phyloP scores from a whole-genome alignment of 2,113 vertebrate genomes.

The Anguilla rostrata region DNA sequence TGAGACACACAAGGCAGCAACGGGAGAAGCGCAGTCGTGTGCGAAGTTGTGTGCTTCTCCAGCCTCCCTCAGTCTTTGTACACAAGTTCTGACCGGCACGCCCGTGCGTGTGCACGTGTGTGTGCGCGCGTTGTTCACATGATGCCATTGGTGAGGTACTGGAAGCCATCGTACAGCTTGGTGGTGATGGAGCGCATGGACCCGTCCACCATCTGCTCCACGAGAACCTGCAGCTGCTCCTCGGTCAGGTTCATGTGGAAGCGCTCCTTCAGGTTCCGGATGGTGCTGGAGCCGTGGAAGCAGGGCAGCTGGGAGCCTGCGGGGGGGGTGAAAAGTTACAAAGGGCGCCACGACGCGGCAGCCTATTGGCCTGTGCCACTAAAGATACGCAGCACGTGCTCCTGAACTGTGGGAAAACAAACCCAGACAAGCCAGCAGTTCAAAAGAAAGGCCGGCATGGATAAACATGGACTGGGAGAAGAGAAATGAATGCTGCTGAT shows the following conservation, averaged over 20 bases:
- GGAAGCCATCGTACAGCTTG: constrained; percentile 94
- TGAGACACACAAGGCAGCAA: background rate
- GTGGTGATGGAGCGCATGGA: constrained; percentile 92
- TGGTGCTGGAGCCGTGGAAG: constrained; percentile 92
- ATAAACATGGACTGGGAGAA: background rate
- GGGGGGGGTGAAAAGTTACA: background rate
- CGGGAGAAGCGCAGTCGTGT: background rate
- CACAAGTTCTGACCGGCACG: background rate
- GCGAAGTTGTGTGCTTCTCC: background rate
- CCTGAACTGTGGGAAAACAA: background rate
- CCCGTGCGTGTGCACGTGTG: background rate
- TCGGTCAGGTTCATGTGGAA: constrained; percentile 98
- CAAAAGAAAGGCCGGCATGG: too few species aligned
- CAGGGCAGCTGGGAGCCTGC: constrained; percentile 90
- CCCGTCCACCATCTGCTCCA: constrained; percentile 91
- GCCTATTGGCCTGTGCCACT: background rate
- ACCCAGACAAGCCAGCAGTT: background rate
- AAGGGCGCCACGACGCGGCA: too few species aligned
- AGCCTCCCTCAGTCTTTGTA: constrained; percentile 6
- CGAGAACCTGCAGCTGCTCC: constrained; percentile 89
- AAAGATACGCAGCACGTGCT: background rate
- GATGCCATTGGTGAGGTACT: constrained; percentile 98
- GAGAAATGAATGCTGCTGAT: background rate
- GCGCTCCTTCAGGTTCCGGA: constrained; percentile 89
- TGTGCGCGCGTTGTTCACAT: constrained; percentile 72